Evolutionary conservation across 2,113 vertebrate genomes (phyloP).

Genomic region (Pungitius pungitius): DNA sequence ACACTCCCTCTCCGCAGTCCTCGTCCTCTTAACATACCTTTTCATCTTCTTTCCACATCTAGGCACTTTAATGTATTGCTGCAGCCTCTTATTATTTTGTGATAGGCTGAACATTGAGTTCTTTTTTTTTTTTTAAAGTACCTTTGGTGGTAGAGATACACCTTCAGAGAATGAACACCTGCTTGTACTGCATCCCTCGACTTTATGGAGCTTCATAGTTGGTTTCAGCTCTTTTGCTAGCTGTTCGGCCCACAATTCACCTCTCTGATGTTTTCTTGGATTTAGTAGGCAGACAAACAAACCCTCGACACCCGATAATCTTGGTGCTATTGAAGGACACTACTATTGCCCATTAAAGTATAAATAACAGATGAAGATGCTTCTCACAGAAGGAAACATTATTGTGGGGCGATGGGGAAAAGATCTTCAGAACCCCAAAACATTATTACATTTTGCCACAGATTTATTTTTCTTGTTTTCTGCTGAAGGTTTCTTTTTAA

Average conservation of each 20-base stretch:
- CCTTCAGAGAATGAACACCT: not conserved
- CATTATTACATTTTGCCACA: not conserved
- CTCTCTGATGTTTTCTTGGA: too few species aligned
- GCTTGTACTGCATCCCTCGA: not conserved
- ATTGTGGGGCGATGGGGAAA: not conserved
- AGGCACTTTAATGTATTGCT: not conserved
- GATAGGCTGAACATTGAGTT: constrained; percentile 21
- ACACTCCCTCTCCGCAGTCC: constrained; percentile 22
- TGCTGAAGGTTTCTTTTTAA: not conserved
- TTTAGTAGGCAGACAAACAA: too few species aligned
- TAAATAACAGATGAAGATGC: not conserved
- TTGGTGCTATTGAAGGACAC: not conserved
- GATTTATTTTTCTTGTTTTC: not conserved
- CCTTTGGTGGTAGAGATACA: not conserved
- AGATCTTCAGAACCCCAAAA: not conserved
- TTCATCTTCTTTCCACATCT: constrained; percentile 21
- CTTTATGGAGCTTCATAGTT: not conserved
- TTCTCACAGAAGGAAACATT: not conserved
- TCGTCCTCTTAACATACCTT: not conserved
- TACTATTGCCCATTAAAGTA: not conserved
- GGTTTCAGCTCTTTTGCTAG: not conserved
- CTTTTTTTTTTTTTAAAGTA: too few species aligned
- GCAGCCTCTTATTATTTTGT: constrained; percentile 29
- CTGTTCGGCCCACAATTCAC: too few species aligned
- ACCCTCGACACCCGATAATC: not conserved